These are phyloP conservation scores for Poeciliopsis retropinna DNA, from an alignment of 2,113 vertebrate genomes.

Conservation along the genomic window DNA sequence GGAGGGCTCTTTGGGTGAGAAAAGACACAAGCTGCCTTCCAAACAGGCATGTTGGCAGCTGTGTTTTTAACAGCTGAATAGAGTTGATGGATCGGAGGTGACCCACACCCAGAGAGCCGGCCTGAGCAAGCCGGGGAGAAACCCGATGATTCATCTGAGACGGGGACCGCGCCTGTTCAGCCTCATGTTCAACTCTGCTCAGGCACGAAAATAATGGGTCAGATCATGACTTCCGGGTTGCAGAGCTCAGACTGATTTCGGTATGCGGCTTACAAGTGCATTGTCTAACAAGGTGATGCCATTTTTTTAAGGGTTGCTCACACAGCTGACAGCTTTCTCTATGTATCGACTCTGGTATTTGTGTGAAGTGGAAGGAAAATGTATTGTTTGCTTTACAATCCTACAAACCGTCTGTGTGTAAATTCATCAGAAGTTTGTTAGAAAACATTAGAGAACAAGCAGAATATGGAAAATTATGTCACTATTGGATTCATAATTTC, in stretches of 20 bases:
- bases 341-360: neutral
- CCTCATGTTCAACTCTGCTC: conserved; percentile 22
- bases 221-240: neutral
- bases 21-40: conserved; percentile 35
- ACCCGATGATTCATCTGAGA: conserved; percentile 41
- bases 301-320: conserved; percentile 14
- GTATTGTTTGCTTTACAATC: neutral
- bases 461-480: too few species aligned
- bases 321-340: conserved; percentile 1
- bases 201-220: neutral
- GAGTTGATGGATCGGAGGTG: conserved; percentile 45
- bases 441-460: too few species aligned
- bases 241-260: neutral
- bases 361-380: neutral
- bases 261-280: neutral
- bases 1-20: conserved; percentile 30
- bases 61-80: conserved; percentile 62
- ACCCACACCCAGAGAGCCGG: conserved; percentile 52
- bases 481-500: too few species aligned
- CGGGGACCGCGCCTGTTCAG: conserved; percentile 25
- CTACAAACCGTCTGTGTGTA: neutral
- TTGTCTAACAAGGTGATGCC: neutral
- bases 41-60: conserved; percentile 61
- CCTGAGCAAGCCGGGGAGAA: conserved; percentile 24
- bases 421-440: too few species aligned